Evolutionary conservation across 2,113 vertebrate genomes (phyloP).

Genomic region (Hippocampus guttulatus): DNA sequence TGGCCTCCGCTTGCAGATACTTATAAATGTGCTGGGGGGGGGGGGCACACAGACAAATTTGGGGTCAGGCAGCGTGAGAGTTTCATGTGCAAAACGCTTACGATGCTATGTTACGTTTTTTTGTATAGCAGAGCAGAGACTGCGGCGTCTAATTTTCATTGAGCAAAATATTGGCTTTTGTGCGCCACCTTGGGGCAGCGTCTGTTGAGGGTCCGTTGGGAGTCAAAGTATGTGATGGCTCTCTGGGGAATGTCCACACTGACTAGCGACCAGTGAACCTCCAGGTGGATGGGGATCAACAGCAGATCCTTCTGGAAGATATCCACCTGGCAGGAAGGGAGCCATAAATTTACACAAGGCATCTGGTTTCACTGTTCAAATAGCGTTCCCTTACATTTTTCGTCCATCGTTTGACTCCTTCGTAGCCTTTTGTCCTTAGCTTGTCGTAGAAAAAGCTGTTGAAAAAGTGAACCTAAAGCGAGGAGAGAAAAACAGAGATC

Average conservation of each 20-base stretch:
- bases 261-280: conserved; percentile 91
- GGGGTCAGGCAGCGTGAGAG: not conserved
- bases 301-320: conserved; percentile 90
- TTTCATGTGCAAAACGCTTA: not conserved
- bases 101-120: no score
- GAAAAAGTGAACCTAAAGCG: conserved; percentile 86
- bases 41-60: not conserved
- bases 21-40: conserved; percentile 83
- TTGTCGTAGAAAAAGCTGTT: conserved; percentile 96
- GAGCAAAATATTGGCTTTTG: not conserved
- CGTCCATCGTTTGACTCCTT: conserved; percentile 91
- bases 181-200: conserved; percentile 84
- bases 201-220: conserved; percentile 87
- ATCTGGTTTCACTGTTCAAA: not conserved
- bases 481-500: not conserved
- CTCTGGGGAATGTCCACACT: conserved; percentile 81
- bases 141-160: no score
- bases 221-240: conserved; percentile 89
- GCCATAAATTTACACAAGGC: not conserved
- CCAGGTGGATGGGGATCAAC: conserved; percentile 88
- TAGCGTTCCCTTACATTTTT: conserved; percentile 79
- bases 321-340: conserved; percentile 74
- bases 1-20: conserved; percentile 87
- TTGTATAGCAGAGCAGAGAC: not conserved
- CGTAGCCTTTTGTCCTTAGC: conserved; percentile 88